A percentile compares a stretch with the other conserved stretches of the same genome.
Evolutionary conservation across 1,140 invertebrate species (phyloP).

Genomic region (Sminthurides bifidus): DNA sequence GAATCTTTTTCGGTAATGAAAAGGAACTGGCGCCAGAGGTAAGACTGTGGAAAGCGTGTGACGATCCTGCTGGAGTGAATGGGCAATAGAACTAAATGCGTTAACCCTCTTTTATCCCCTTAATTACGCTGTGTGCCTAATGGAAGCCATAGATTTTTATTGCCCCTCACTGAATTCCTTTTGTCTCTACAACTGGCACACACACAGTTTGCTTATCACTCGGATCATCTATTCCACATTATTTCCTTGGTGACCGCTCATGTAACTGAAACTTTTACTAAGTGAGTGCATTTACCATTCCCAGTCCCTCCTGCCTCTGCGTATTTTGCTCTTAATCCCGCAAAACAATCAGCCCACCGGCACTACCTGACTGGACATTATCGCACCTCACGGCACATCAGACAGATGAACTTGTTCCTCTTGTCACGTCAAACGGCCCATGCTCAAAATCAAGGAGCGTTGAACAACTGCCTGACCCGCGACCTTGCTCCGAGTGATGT

Average conservation of each 20-base stretch:
- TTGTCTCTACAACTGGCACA: slow-evolving; percentile 15
- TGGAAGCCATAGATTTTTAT: slow-evolving; percentile 29
- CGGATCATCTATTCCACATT: slow-evolving; percentile 26
- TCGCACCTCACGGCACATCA: too few species aligned
- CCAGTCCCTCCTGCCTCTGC: background rate
- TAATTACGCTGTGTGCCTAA: slow-evolving; percentile 31
- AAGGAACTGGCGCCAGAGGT: slow-evolving; percentile 20
- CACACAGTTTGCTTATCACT: slow-evolving; percentile 22
- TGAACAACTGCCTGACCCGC: too few species aligned
- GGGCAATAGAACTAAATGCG: slow-evolving; percentile 22
- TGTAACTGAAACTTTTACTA: slow-evolving; percentile 10
- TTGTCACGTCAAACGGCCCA: too few species aligned
- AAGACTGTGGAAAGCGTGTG: slow-evolving; percentile 5
- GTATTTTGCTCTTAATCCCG: background rate
- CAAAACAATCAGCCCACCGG: too few species aligned
- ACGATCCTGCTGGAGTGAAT: slow-evolving; percentile 13
- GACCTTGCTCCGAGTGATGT: too few species aligned
- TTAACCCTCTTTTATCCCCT: slow-evolving; percentile 25
- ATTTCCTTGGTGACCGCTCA: slow-evolving; percentile 20
- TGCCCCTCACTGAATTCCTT: slow-evolving; percentile 26
- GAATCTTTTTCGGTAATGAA: too few species aligned
- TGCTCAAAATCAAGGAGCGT: too few species aligned
- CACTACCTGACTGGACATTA: too few species aligned
- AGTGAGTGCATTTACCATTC: slow-evolving; percentile 9
- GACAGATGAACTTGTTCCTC: too few species aligned